Percentiles rank a stretch among this genome's conserved stretches.
These are phyloP conservation scores for Scaeva pyrastri DNA, from an alignment of 2,888 invertebrate species.

Conservation along the genomic window DNA sequence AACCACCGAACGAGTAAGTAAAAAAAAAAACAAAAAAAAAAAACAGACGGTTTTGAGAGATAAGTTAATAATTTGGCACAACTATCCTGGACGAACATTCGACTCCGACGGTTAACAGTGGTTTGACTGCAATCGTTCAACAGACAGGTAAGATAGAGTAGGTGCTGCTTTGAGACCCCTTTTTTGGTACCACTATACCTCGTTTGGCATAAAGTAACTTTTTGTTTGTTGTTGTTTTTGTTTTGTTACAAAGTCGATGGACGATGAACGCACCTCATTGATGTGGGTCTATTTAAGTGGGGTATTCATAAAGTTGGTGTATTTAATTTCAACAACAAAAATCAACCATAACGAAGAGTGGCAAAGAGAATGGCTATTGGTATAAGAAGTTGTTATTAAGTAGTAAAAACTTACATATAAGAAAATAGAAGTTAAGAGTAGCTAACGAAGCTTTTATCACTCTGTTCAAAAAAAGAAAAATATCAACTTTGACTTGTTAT, in stretches of 20 bases:
- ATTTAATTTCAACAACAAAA: constrained; percentile 27
- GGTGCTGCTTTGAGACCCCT: constrained; percentile 59
- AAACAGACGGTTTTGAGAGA: constrained; percentile 10
- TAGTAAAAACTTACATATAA: background rate
- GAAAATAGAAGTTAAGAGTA: constrained; percentile 16
- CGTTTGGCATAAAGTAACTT: constrained; percentile 57
- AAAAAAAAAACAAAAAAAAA: background rate
- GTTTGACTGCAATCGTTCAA: constrained; percentile 63
- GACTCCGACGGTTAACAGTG: constrained; percentile 65
- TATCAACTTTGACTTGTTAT: background rate
- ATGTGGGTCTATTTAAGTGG: constrained; percentile 45
- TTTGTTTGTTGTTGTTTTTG: constrained; percentile 10
- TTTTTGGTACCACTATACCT: constrained; percentile 57
- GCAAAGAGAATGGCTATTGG: constrained; percentile 42
- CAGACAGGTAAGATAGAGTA: constrained; percentile 50
- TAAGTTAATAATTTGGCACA: constrained; percentile 27
- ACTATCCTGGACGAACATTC: constrained; percentile 69
- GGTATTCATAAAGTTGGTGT: constrained; percentile 57
- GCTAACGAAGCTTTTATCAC: background rate
- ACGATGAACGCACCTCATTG: constrained; percentile 52
- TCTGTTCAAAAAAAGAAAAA: too few species aligned
- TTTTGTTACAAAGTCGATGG: constrained; percentile 46
- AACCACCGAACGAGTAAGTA: constrained; percentile 22
- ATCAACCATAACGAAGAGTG: constrained; percentile 27
- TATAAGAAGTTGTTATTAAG: background rate